Conservation (phyloP, 2,888 invertebrate genomes). For the Ditula angustiorana region DNA sequence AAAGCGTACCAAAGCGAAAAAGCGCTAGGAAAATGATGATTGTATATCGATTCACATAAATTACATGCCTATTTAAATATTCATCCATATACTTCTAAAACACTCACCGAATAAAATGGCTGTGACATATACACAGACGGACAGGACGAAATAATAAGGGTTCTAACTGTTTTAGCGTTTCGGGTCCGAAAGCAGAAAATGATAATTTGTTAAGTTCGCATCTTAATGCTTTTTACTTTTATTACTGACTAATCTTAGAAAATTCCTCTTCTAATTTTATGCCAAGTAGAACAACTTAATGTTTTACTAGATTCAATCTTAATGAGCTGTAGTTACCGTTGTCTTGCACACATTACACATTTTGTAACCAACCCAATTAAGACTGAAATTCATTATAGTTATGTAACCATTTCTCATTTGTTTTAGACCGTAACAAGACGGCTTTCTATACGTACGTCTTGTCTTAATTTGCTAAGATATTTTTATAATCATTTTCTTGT, state of each 20-base stretch:
- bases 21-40: too few relatives aligned
- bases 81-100: too few relatives aligned
- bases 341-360: conserved; percentile 22
- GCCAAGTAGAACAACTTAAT: neutral
- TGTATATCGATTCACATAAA: too few relatives aligned
- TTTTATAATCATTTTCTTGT: neutral
- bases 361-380: conserved; percentile 38
- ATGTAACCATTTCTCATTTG: conserved; percentile 65
- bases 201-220: too few relatives aligned
- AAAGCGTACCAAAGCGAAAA: too few relatives aligned
- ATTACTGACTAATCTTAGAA: neutral
- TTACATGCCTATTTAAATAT: too few relatives aligned
- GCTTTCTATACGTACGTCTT: conserved; percentile 49
- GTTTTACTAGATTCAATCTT: conserved; percentile 28
- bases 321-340: conserved; percentile 28
- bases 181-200: too few relatives aligned
- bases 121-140: too few relatives aligned
- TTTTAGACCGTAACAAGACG: conserved; percentile 68
- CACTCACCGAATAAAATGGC: too few relatives aligned
- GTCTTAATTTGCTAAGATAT: conserved; percentile 17
- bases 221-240: too few relatives aligned
- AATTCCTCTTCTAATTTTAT: neutral
- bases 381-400: conserved; percentile 60
- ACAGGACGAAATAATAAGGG: too few relatives aligned
- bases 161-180: too few relatives aligned